A percentile compares a stretch with the other conserved stretches of the same genome.
Evolutionary conservation across 2,888 invertebrate genomes (phyloP).

Genomic region (Carcina quercana): DNA sequence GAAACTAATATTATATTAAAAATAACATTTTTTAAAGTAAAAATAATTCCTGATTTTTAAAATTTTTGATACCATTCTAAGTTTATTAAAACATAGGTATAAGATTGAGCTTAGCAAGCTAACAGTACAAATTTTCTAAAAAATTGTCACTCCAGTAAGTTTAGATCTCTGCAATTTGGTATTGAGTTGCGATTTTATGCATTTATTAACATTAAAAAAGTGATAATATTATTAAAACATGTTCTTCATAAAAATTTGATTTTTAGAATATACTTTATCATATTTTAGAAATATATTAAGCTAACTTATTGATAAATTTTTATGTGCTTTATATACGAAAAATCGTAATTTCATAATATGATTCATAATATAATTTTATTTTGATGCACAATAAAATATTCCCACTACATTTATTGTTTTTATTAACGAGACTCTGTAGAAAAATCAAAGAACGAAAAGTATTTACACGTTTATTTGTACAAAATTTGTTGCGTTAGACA

Average conservation of each 20-base stretch:
- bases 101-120: constrained; percentile 26
- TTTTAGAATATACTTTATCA: constrained; percentile 8
- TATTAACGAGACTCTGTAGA: background rate
- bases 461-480: background rate
- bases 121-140: constrained; percentile 46
- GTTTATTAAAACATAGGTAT: background rate
- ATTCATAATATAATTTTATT: constrained; percentile 35
- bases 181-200: constrained; percentile 30
- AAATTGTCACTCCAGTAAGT: constrained; percentile 33
- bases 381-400: constrained; percentile 54
- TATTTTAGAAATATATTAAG: constrained; percentile 14
- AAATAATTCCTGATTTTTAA: too few relatives aligned
- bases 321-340: constrained; percentile 26
- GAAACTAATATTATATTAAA: too few relatives aligned
- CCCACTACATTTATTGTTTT: constrained; percentile 25
- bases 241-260: constrained; percentile 8
- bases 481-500: background rate
- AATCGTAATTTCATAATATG: constrained; percentile 19
- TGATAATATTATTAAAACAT: constrained; percentile 47
- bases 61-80: too few relatives aligned
- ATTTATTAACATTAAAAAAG: constrained; percentile 51
- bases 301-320: constrained; percentile 36
- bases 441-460: background rate
- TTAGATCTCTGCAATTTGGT: constrained; percentile 26
- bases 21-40: too few relatives aligned